These are phyloP conservation scores for Coenobita brevimanus DNA, from an alignment of 1,140 invertebrate genomes.

Conservation along the genomic window DNA sequence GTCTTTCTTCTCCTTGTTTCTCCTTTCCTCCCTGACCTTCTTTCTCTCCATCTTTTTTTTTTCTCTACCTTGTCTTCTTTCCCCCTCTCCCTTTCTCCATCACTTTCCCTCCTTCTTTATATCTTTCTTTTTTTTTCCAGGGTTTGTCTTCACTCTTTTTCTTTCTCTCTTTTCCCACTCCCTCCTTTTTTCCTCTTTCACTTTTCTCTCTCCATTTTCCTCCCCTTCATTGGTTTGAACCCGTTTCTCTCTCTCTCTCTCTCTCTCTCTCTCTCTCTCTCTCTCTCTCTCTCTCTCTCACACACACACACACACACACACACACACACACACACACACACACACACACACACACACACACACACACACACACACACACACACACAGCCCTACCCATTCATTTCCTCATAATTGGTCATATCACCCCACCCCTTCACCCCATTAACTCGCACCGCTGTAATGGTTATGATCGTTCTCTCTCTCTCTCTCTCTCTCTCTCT, in stretches of 20 bases:
- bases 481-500: neutral
- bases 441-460: neutral
- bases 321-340: neutral
- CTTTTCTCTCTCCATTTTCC: too few species aligned
- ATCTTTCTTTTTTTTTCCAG: neutral
- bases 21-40: neutral
- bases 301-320: neutral
- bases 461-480: too few species aligned
- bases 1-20: neutral
- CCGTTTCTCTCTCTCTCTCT: neutral
- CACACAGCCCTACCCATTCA: neutral
- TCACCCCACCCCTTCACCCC: neutral
- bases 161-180: neutral
- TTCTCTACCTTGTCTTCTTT: neutral
- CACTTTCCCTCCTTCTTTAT: neutral
- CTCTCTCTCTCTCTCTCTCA: neutral
- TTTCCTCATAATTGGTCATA: neutral
- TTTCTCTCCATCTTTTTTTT: neutral
- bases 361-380: too few species aligned
- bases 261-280: neutral
- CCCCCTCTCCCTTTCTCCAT: too few species aligned
- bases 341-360: neutral
- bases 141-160: neutral
- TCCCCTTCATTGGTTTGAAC: too few species aligned
- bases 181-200: too few species aligned